Conservation (phyloP, 1,140 invertebrate species). For the Potamilus streckersoni region DNA sequence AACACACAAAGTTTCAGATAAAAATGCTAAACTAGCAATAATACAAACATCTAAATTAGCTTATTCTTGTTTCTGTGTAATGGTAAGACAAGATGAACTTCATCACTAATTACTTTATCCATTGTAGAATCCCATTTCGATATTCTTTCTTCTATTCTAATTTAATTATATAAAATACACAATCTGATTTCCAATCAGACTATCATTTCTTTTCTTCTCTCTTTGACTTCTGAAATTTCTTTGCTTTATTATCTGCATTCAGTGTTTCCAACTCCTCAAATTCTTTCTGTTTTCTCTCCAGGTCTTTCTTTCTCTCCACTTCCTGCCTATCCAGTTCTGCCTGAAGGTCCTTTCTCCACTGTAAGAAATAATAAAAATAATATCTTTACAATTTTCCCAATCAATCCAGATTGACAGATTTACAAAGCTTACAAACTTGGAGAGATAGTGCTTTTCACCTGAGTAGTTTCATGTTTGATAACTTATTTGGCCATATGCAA, state of each 20-base stretch:
- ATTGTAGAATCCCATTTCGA: too few species aligned
- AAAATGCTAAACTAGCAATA: too few species aligned
- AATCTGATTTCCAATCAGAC: too few species aligned
- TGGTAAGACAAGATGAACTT: too few species aligned
- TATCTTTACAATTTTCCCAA: background rate
- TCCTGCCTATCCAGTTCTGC: slow-evolving; percentile 50
- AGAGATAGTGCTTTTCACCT: background rate
- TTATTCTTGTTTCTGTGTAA: too few species aligned
- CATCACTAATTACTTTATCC: too few species aligned
- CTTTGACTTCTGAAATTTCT: slow-evolving; percentile 36
- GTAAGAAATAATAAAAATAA: slow-evolving; percentile 22
- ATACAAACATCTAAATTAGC: too few species aligned
- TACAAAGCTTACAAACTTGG: background rate
- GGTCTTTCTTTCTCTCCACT: slow-evolving; percentile 44
- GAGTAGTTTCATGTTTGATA: background rate
- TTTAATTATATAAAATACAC: too few species aligned
- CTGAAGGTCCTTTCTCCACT: slow-evolving; percentile 64
- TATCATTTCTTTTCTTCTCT: slow-evolving; percentile 2
- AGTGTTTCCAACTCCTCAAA: slow-evolving; percentile 48
- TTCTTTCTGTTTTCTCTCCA: slow-evolving; percentile 46
- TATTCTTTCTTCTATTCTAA: too few species aligned
- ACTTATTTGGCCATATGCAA: background rate
- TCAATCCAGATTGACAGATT: background rate
- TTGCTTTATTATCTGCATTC: slow-evolving; percentile 25
- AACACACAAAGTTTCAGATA: too few species aligned